Percentiles rank a stretch among this genome's conserved stretches.
Evolutionary conservation across 1,140 invertebrate species (phyloP).

Genomic region (Brachionus asplanchnoidis): DNA sequence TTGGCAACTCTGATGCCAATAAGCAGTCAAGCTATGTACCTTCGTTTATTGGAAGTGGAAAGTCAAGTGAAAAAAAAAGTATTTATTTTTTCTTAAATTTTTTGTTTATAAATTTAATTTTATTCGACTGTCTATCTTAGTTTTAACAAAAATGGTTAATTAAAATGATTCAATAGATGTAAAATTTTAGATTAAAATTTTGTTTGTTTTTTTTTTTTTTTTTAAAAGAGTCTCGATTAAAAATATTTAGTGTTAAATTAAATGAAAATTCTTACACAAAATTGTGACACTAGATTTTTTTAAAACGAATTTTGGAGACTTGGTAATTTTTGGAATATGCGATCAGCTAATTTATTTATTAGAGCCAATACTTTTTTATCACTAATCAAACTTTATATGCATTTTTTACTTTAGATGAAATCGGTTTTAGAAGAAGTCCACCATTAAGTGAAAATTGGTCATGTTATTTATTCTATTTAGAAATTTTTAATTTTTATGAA

Average conservation of each 20-base stretch:
- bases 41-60: constrained; percentile 22
- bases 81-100: neutral
- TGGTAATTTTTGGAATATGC: neutral
- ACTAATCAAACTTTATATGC: no score
- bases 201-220: neutral
- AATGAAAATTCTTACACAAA: no score
- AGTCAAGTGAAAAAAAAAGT: constrained; percentile 32
- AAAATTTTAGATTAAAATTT: neutral
- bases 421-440: no score
- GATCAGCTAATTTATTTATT: neutral
- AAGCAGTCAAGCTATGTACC: constrained; percentile 37
- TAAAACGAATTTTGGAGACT: neutral
- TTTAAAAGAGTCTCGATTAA: neutral
- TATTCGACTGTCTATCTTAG: neutral
- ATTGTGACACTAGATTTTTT: neutral
- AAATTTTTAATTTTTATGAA: no score
- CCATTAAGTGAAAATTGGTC: no score
- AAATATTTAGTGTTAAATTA: neutral
- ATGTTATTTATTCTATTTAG: no score
- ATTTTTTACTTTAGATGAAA: no score
- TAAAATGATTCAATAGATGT: neutral
- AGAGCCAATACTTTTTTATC: no score
- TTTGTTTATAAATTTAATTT: neutral
- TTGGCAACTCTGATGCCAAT: neutral
- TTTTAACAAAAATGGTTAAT: constrained; percentile 40